Base-by-base conservation (phyloP, 2,888 invertebrate genomes). In the Mesorhabditis belari region DNA sequence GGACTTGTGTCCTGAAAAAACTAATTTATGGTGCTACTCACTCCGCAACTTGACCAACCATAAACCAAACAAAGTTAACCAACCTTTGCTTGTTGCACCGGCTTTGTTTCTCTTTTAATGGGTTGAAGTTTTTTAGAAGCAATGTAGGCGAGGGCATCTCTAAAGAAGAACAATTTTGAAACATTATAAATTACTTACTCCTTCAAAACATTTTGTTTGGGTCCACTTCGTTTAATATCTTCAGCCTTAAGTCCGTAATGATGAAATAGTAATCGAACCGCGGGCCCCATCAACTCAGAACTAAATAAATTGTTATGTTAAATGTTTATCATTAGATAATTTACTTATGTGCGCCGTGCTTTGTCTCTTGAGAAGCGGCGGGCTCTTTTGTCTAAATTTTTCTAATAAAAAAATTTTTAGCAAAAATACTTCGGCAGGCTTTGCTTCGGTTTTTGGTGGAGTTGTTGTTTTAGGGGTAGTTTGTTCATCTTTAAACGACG, bases 231-330 rank as follows among this genome's bases (percentile, higher is more conserved):
- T 63, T 63, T 63, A 82, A 80, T 4, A 6, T 84, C 80, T 1
- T 78, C 81, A 1, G 84, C 75, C 52, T 82, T 81, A 12, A 87
- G 67, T 3, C 83, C 84, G 79, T 87, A 88, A 67, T 86, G 85
- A 66, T 86, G 85, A 24, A 88, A 73, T 23, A 88, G 80, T 69
- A 85, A 82, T 61, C 85, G 84, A 0, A 87, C 87, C 9, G 88
- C 87, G 29, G 88, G 87, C 24, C 88, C 87, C 62, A 65, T 64
- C 90, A 83, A 94, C 95, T 23, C 96, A 87, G 58, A 92, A 83
- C 87, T 86, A 79, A 28, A n/a, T n/a, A n/a, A n/a, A n/a, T n/a
- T n/a, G n/a, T n/a, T n/a, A n/a, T n/a, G n/a, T n/a, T n/a, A n/a
- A n/a, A n/a, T n/a, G n/a, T n/a, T n/a, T n/a, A n/a, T n/a, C n/a